Base-by-base conservation (phyloP, 2,113 vertebrate genomes). In the Heliornis fulica region DNA sequence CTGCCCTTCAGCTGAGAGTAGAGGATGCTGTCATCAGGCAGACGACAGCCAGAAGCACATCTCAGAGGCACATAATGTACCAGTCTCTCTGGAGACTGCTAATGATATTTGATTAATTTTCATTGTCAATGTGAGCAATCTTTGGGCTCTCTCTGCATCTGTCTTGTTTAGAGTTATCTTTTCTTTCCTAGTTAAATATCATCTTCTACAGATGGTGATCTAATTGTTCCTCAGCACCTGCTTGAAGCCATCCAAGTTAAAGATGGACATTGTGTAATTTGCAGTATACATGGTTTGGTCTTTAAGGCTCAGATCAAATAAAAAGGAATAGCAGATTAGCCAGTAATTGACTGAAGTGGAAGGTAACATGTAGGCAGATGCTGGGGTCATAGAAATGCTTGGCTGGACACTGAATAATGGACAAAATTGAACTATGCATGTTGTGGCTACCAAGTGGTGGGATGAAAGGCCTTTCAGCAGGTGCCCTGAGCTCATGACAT, bases 31-130 rank as follows among this genome's bases (percentile, higher is more conserved):
- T 89, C 4, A 5, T 84, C 81, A 94, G 61, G 57, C 70, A 79
- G 90, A 93, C 70, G 75, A 91, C 50, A 94, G 82, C 87, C 90
- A 95, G 70, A 90, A 92, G 51, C 65, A 75, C 74, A 63, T 87
- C 56, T 78, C 41, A 87, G 88, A 85, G 82, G 88, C 59, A 92
- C 85, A 83, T 46, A 41, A 74, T 85, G 95, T 92, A 93, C 95
- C 59, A 71, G n/a, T 75, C 72, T 89, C 94, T 88, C 91, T 90
- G 89, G 86, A 69, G 90, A 86, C 71, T 93, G 88, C 83, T 96
- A 96, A 97, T 86, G 64, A 90, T 83, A 50, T 89, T 96, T 93
- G 88, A 94, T 95, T 96, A 90, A 95, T 95, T 95, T 95, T 89
- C 83, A 92, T 94, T 93, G 94, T 90, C 76, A 89, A 50, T 21